Evolutionary conservation across 2,113 vertebrate species (phyloP).

Genomic region (Aix galericulata): DNA sequence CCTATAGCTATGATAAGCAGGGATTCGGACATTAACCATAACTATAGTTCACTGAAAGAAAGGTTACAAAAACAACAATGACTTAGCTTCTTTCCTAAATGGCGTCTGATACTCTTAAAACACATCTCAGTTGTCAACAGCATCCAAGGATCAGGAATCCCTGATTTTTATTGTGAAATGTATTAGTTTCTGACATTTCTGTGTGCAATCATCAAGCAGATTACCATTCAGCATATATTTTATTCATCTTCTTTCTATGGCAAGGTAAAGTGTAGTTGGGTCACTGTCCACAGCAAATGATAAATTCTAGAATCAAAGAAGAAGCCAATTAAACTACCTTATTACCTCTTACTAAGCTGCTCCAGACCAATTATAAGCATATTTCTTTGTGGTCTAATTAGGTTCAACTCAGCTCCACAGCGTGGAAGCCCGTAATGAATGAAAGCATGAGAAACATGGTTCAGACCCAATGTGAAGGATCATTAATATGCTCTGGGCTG

Average conservation of each 20-base stretch:
- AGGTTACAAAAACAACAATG: neutral
- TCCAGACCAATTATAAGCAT: slow-evolving; percentile 52
- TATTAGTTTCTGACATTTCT: neutral
- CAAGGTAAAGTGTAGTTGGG: neutral
- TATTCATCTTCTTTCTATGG: neutral
- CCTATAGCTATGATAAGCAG: neutral
- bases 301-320: slow-evolving; percentile 21
- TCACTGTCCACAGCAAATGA: neutral
- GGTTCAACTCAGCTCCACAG: slow-evolving; percentile 1
- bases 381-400: slow-evolving; percentile 65
- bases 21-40: neutral
- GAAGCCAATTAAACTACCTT: slow-evolving; percentile 29
- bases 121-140: neutral
- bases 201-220: neutral
- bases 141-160: neutral
- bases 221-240: neutral
- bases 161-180: neutral
- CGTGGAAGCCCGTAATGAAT: slow-evolving; percentile 16
- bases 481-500: slow-evolving; percentile 53
- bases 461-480: neutral
- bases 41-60: neutral
- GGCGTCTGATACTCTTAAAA: neutral
- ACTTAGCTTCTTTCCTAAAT: neutral
- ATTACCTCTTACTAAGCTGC: slow-evolving; percentile 22
- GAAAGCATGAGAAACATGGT: neutral